phyloP scores from a whole-genome alignment of 2,797 vertebrate species.

The Sebastes reedi region DNA sequence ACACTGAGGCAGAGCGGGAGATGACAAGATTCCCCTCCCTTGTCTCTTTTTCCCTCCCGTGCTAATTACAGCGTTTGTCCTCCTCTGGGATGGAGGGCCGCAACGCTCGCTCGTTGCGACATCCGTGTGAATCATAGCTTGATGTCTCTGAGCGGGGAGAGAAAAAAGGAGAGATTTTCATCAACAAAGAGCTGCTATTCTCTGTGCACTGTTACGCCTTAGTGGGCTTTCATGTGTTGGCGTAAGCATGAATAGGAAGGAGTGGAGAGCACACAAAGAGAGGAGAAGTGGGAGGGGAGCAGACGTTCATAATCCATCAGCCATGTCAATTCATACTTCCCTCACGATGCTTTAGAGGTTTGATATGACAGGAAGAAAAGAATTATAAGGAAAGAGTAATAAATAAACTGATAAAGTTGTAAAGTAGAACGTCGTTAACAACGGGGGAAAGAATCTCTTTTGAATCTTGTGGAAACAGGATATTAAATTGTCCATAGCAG shows the following conservation, averaged over 20 bases:
- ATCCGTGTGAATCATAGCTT: slow-evolving; percentile 23
- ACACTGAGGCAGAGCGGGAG: slow-evolving; percentile 15
- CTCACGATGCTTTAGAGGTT: slow-evolving; percentile 4
- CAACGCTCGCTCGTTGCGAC: background rate
- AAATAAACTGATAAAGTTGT: background rate
- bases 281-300: background rate
- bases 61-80: slow-evolving; percentile 56
- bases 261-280: slow-evolving; percentile 9
- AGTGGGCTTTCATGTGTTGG: slow-evolving; percentile 39
- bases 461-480: background rate
- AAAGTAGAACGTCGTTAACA: background rate
- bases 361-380: background rate
- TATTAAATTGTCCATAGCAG: background rate
- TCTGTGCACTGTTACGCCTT: background rate
- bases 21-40: slow-evolving; percentile 47
- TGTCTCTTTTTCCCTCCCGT: slow-evolving; percentile 5
- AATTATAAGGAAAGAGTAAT: background rate
- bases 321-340: background rate
- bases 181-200: slow-evolving; percentile 53
- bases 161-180: slow-evolving; percentile 31
- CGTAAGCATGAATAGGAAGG: slow-evolving; percentile 4
- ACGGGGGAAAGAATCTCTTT: background rate
- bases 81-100: slow-evolving; percentile 13
- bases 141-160: slow-evolving; percentile 12
- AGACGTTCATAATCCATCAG: slow-evolving; percentile 19